These are phyloP conservation scores for Pseudomyrmex sp. DNA, from an alignment of 1,140 invertebrate species.

Conservation along the genomic window DNA sequence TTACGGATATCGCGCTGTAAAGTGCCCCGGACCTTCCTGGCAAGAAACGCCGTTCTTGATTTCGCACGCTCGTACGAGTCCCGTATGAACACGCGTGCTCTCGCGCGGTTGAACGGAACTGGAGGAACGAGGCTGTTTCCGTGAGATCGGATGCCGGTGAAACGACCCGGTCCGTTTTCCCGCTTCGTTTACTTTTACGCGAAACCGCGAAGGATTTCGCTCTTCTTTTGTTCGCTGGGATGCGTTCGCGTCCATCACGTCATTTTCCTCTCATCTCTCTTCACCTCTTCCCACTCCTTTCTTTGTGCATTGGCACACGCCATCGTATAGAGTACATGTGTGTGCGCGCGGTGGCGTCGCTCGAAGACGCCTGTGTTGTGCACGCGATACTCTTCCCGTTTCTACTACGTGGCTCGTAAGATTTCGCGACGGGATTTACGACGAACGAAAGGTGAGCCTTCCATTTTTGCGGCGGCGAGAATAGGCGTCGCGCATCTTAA, in stretches of 20 bases:
- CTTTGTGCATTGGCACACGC: not conserved
- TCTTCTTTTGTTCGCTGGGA: conserved; percentile 30
- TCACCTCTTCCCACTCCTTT: not conserved
- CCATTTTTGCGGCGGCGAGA: conserved; percentile 38
- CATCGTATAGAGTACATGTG: too few relatives aligned
- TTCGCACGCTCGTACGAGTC: not conserved
- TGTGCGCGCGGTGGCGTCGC: not conserved
- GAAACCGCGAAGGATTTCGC: conserved; percentile 30
- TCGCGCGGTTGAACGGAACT: conserved; percentile 7
- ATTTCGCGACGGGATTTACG: conserved; percentile 45
- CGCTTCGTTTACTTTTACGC: conserved; percentile 71
- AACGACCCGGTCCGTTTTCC: conserved; percentile 56
- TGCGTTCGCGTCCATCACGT: conserved; percentile 36
- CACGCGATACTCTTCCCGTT: conserved; percentile 37
- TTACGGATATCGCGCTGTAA: conserved; percentile 27
- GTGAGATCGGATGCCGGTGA: conserved; percentile 24
- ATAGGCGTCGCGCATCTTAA: conserved; percentile 43
- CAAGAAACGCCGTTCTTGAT: conserved; percentile 2
- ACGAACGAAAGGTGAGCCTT: conserved; percentile 55
- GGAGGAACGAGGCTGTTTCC: conserved; percentile 8
- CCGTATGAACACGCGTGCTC: not conserved
- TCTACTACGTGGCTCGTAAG: conserved; percentile 30
- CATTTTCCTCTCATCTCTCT: conserved; percentile 9
- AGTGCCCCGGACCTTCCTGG: not conserved
- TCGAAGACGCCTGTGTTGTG: conserved; percentile 3